Conservation (phyloP, 2,797 vertebrate genomes). For the Sciurus carolinensis region DNA sequence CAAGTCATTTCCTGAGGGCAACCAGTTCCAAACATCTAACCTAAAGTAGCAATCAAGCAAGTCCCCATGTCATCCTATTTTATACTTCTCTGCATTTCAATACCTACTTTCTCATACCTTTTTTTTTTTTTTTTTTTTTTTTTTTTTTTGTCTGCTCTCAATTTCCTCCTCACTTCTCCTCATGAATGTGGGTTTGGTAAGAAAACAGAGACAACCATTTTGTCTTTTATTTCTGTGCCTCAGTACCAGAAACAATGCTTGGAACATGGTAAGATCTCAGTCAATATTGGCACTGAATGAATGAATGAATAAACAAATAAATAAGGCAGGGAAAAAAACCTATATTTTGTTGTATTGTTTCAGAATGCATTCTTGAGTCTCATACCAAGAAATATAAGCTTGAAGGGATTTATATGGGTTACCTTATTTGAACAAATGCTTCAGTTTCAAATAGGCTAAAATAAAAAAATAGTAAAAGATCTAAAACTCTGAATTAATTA, state of each 20-base stretch:
- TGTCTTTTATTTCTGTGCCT: not conserved
- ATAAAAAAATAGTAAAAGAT: not conserved
- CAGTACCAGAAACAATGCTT: not conserved
- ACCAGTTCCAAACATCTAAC: rapidly evolving
- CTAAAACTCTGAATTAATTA: not conserved
- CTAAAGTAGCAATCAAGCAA: not conserved
- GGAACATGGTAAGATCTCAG: not conserved
- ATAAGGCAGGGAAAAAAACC: not conserved
- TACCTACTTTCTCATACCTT: not conserved
- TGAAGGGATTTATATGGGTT: not conserved
- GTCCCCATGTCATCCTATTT: not conserved
- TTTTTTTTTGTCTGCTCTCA: not conserved
- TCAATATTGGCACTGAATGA: not conserved
- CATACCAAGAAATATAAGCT: not conserved
- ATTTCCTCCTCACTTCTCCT: rapidly evolving
- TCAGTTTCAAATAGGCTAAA: not conserved
- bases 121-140: not conserved
- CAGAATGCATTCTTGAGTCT: not conserved
- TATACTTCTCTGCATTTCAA: not conserved
- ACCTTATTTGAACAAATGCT: not conserved
- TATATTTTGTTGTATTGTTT: not conserved
- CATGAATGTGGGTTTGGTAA: not conserved
- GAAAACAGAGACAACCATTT: not conserved
- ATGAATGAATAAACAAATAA: not conserved
- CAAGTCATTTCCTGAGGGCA: not conserved